A percentile compares a stretch with the other conserved stretches of the same genome.
These are phyloP conservation scores for Tolypeutes matacus DNA, from an alignment of 2,797 vertebrate genomes.

Conservation along the genomic window DNA sequence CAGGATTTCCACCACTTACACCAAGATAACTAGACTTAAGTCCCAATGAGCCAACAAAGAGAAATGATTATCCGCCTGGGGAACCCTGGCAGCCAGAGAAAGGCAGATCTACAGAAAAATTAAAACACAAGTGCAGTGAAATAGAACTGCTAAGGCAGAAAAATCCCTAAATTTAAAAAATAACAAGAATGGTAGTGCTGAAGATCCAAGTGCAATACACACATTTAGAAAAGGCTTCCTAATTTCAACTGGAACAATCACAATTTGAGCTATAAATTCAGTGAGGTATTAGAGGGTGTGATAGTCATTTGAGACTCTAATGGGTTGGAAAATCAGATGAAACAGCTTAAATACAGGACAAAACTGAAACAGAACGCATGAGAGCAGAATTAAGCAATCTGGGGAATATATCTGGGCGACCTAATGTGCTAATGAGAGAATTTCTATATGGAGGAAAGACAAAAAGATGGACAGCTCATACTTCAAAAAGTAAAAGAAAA, in stretches of 20 bases:
- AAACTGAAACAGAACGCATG: neutral
- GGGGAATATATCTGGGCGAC: neutral
- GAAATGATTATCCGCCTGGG: neutral
- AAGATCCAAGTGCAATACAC: neutral
- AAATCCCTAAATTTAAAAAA: neutral
- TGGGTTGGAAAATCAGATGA: neutral
- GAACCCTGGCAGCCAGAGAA: neutral
- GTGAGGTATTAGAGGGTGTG: neutral
- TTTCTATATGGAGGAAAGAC: neutral
- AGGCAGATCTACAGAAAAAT: neutral
- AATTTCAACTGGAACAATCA: neutral
- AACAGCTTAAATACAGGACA: neutral
- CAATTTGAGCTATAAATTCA: neutral
- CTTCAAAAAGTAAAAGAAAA: neutral
- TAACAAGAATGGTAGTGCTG: neutral
- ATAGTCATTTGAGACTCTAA: neutral
- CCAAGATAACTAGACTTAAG: neutral
- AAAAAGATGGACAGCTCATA: neutral
- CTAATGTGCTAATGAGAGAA: neutral
- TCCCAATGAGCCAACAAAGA: neutral
- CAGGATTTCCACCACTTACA: neutral
- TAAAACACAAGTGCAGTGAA: neutral
- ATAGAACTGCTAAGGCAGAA: neutral
- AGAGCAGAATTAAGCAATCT: neutral
- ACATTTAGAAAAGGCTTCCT: neutral